Conservation (phyloP, 2,113 vertebrate species). For the Calonectris borealis region DNA sequence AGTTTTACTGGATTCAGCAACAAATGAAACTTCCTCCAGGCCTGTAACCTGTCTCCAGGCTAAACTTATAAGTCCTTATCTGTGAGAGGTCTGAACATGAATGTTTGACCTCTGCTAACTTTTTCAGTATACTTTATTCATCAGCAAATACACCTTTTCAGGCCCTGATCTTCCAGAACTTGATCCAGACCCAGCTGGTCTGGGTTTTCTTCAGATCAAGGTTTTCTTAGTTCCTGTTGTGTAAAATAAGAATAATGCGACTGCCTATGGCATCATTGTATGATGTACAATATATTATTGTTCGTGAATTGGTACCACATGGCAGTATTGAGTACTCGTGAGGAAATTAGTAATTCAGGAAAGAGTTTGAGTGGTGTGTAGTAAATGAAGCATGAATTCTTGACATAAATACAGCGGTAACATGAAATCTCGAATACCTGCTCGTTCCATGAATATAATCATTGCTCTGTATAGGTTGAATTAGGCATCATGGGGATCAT, state of each 20-base stretch:
- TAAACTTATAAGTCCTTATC: fast-evolving
- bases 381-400: background rate
- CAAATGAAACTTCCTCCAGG: background rate
- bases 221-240: background rate
- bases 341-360: background rate
- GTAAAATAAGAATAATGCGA: background rate
- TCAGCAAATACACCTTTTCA: background rate
- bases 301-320: background rate
- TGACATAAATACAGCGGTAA: background rate
- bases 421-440: background rate
- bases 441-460: background rate
- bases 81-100: background rate
- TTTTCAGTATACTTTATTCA: background rate
- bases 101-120: background rate
- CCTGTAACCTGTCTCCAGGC: background rate
- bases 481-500: background rate
- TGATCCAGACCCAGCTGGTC: background rate
- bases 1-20: background rate
- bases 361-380: background rate
- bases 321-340: background rate
- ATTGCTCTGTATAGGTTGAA: background rate
- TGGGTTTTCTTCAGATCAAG: too few species aligned
- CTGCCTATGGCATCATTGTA: background rate
- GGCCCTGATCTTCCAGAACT: background rate
- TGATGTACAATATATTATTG: background rate